A percentile compares a stretch with the other conserved stretches of the same genome.
Conservation (phyloP, 2,113 vertebrate species). For the Etheostoma cragini region DNA sequence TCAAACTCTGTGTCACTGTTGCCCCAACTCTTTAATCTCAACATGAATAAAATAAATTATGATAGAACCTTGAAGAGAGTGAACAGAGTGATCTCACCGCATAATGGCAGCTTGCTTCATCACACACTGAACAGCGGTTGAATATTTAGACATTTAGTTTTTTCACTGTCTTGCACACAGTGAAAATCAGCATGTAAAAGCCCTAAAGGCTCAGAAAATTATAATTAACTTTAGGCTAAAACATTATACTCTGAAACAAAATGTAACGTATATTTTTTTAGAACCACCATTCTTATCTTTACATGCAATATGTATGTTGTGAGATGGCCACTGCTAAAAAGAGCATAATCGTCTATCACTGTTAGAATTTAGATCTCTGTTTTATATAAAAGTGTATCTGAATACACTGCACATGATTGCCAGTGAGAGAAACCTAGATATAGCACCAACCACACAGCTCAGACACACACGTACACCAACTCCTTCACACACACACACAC, state of each 20-base stretch:
- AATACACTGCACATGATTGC: constrained; percentile 14
- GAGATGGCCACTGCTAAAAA: constrained; percentile 10
- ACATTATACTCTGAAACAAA: background rate
- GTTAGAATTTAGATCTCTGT: background rate
- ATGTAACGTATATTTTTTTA: constrained; percentile 11
- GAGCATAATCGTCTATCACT: background rate
- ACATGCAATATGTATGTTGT: constrained; percentile 27
- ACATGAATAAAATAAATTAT: constrained; percentile 45
- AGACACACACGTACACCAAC: constrained; percentile 25
- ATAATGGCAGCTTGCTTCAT: constrained; percentile 30
- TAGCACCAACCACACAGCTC: constrained; percentile 7
- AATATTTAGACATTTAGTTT: constrained; percentile 30
- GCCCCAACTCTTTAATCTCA: constrained; percentile 39
- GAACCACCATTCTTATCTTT: constrained; percentile 2
- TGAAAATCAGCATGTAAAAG: constrained; percentile 10
- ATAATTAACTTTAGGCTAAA: constrained; percentile 43
- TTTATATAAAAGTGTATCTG: constrained; percentile 44
- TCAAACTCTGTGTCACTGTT: constrained; percentile 50
- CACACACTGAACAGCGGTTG: constrained; percentile 35
- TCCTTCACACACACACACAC: constrained; percentile 31
- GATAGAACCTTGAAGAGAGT: constrained; percentile 18
- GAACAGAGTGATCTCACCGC: constrained; percentile 25
- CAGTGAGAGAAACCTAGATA: constrained; percentile 21
- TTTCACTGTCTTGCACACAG: constrained; percentile 28
- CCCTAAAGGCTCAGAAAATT: constrained; percentile 2